Evolutionary conservation across 2,888 invertebrate species (phyloP).

Genomic region (Elmis aenea): DNA sequence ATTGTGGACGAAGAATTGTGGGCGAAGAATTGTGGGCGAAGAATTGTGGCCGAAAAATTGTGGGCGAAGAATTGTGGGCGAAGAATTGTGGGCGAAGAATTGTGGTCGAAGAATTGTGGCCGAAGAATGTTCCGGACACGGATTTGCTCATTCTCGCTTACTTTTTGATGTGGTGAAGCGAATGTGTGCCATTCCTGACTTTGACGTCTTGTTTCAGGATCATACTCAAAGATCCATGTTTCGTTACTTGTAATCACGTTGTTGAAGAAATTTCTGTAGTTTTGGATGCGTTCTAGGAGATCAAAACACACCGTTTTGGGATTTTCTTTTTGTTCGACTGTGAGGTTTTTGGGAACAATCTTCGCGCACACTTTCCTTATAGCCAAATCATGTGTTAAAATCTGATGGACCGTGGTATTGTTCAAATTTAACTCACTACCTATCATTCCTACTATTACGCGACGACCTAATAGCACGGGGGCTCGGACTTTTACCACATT

Average conservation of each 20-base stretch:
- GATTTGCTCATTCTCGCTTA: slow-evolving; percentile 16
- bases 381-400: slow-evolving; percentile 12
- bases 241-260: slow-evolving; percentile 16
- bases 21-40: too few relatives aligned
- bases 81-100: too few relatives aligned
- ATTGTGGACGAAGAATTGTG: too few relatives aligned
- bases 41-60: too few relatives aligned
- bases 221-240: too few relatives aligned
- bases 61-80: too few relatives aligned
- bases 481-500: slow-evolving; percentile 18
- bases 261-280: slow-evolving; percentile 7
- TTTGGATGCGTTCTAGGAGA: slow-evolving; percentile 11
- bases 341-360: slow-evolving; percentile 22
- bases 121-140: too few relatives aligned
- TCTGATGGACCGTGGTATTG: slow-evolving; percentile 9
- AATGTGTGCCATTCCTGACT: slow-evolving; percentile 12
- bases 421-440: slow-evolving; percentile 10
- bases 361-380: slow-evolving; percentile 16
- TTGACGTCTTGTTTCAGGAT: slow-evolving; percentile 17
- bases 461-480: slow-evolving; percentile 18
- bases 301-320: slow-evolving; percentile 10
- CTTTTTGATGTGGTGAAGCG: slow-evolving; percentile 7
- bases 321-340: slow-evolving; percentile 13
- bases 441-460: slow-evolving; percentile 11
- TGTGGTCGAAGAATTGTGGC: too few relatives aligned